phyloP scores from a whole-genome alignment of 2,113 vertebrate species.

The Rafetus swinhoei region DNA sequence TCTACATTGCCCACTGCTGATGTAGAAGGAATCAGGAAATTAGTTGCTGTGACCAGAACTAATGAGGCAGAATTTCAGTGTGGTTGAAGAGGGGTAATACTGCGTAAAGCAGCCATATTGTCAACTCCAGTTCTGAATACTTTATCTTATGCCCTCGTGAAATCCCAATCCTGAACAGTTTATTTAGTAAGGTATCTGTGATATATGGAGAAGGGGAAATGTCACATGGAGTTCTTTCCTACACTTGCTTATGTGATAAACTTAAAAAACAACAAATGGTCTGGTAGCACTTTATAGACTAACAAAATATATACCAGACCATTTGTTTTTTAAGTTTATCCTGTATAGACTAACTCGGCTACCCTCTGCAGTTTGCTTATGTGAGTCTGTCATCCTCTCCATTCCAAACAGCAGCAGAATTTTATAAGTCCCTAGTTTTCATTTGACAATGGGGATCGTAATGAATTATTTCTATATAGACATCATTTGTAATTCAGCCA shows the following conservation, averaged over 20 bases:
- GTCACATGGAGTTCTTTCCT: background rate
- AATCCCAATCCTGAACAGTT: background rate
- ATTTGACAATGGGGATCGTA: background rate
- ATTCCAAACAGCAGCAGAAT: background rate
- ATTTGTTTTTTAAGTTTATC: too few relatives aligned
- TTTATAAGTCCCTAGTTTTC: background rate
- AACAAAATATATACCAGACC: too few relatives aligned
- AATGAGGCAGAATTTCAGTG: accelerated
- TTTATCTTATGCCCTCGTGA: background rate
- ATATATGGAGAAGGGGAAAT: background rate
- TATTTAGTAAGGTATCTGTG: background rate
- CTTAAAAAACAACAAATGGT: too few relatives aligned
- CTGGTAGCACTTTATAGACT: too few relatives aligned
- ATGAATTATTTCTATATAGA: background rate
- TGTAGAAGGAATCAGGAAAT: background rate
- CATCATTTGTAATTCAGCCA: background rate
- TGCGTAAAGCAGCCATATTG: background rate
- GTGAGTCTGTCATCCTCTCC: background rate
- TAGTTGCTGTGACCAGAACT: background rate
- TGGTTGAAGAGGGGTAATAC: background rate
- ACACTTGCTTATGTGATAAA: too few relatives aligned
- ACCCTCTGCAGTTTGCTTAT: too few relatives aligned
- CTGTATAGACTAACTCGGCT: too few relatives aligned
- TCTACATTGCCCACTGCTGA: too few relatives aligned
- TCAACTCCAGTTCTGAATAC: background rate